Percentiles rank a stretch among this genome's conserved stretches.
Evolutionary conservation across 1,140 invertebrate species (phyloP).

Genomic region (Cheumatopsyche charites): DNA sequence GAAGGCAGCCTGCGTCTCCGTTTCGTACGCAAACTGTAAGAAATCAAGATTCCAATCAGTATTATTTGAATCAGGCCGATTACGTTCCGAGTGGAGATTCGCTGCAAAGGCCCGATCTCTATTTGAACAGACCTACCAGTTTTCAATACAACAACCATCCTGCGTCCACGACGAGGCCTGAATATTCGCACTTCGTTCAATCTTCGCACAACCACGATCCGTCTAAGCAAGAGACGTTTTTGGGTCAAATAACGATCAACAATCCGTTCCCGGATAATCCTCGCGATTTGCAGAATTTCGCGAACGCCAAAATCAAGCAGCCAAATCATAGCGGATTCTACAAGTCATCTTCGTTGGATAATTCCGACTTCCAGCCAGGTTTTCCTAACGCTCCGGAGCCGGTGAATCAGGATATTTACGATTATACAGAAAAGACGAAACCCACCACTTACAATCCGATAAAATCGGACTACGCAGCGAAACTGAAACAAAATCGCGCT

Average conservation of each 20-base stretch:
- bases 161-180: constrained; percentile 58
- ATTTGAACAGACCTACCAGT: constrained; percentile 57
- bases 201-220: constrained; percentile 62
- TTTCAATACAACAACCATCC: constrained; percentile 57
- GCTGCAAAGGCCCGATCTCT: constrained; percentile 47
- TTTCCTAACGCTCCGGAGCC: constrained; percentile 56
- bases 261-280: constrained; percentile 55
- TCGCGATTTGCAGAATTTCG: constrained; percentile 39
- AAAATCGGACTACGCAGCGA: constrained; percentile 47
- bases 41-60: constrained; percentile 57
- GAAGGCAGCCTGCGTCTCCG: constrained; percentile 56
- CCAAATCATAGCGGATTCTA: constrained; percentile 36
- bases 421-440: constrained; percentile 49
- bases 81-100: constrained; percentile 8
- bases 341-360: constrained; percentile 25
- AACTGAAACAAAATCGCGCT: constrained; percentile 34
- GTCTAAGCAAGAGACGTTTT: constrained; percentile 64
- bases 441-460: constrained; percentile 60
- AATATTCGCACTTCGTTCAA: constrained; percentile 55
- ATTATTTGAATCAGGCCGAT: constrained; percentile 56
- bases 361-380: constrained; percentile 40
- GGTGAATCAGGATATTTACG: constrained; percentile 59
- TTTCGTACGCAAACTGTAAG: constrained; percentile 59
- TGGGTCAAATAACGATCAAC: constrained; percentile 65
- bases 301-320: constrained; percentile 38